Percentiles rank a stretch among this genome's conserved stretches.
Conservation (phyloP, 2,888 invertebrate species). For the Eurytoma californica region DNA sequence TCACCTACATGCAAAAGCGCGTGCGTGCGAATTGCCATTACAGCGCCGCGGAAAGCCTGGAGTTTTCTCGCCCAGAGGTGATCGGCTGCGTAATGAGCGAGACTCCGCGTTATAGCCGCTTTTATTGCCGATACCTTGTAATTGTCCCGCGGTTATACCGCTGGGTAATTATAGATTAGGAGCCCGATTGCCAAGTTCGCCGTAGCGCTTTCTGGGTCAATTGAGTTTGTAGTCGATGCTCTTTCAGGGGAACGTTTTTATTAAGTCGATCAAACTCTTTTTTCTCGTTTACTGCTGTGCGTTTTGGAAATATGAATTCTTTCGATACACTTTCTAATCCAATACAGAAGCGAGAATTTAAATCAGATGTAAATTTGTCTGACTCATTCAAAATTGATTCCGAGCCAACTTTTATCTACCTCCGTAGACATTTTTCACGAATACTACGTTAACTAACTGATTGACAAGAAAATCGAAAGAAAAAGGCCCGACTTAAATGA, state of each 20-base stretch:
- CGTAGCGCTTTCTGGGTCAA: not conserved
- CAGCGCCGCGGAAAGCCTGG: not conserved
- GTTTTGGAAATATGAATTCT: too few species aligned
- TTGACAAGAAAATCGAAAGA: too few species aligned
- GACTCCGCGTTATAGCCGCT: not conserved
- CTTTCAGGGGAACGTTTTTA: not conserved
- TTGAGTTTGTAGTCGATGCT: not conserved
- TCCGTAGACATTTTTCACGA: too few species aligned
- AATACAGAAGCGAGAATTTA: too few species aligned
- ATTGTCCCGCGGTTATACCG: conserved; percentile 22
- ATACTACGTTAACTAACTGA: too few species aligned
- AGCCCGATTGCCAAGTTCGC: not conserved
- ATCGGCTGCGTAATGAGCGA: conserved; percentile 3
- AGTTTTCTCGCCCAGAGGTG: not conserved
- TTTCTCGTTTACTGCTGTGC: too few species aligned
- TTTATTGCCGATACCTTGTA: conserved; percentile 16
- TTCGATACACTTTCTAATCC: too few species aligned
- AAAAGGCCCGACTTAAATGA: too few species aligned
- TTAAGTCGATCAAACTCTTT: too few species aligned
- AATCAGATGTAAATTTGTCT: too few species aligned
- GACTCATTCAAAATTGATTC: too few species aligned
- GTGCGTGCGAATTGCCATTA: not conserved
- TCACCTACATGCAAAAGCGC: conserved; percentile 16
- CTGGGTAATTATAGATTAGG: conserved; percentile 13
- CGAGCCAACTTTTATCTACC: too few species aligned